Evolutionary conservation across 2,113 vertebrate genomes (phyloP).

Genomic region (Poicephalus gulielmi): DNA sequence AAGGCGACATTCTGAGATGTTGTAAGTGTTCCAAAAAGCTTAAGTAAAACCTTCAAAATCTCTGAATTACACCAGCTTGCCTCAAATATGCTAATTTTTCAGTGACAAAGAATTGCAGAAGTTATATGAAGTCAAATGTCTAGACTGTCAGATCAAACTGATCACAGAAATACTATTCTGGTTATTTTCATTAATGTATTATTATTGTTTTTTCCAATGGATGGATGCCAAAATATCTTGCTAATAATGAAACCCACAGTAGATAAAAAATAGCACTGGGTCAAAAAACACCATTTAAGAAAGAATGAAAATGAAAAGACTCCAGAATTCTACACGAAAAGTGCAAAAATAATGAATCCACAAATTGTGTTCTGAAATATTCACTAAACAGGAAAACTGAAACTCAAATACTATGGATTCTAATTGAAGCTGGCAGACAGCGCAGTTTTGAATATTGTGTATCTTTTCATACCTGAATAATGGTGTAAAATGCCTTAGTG

Average conservation of each 20-base stretch:
- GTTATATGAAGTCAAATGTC: background rate
- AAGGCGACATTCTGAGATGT: background rate
- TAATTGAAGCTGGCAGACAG: background rate
- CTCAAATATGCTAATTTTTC: conserved; percentile 51
- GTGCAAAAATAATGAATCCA: background rate
- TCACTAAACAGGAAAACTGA: background rate
- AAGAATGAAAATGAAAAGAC: background rate
- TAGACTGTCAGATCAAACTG: background rate
- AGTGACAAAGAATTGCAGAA: background rate
- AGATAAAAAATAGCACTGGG: background rate
- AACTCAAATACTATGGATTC: background rate
- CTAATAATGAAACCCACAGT: background rate
- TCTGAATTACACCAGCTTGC: conserved; percentile 4
- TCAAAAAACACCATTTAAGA: background rate
- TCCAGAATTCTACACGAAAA: background rate
- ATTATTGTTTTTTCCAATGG: background rate
- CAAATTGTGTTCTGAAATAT: background rate
- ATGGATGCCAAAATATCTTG: background rate
- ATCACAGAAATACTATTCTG: background rate
- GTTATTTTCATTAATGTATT: background rate
- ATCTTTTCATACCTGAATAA: background rate
- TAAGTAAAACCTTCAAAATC: conserved; percentile 6
- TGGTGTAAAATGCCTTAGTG: background rate
- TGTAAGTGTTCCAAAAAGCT: conserved; percentile 55
- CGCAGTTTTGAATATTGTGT: background rate